Evolutionary conservation across 2,113 vertebrate species (phyloP), one percentile per base, ranked within the genome.

Genomic region (Penelope pileata): DNA sequence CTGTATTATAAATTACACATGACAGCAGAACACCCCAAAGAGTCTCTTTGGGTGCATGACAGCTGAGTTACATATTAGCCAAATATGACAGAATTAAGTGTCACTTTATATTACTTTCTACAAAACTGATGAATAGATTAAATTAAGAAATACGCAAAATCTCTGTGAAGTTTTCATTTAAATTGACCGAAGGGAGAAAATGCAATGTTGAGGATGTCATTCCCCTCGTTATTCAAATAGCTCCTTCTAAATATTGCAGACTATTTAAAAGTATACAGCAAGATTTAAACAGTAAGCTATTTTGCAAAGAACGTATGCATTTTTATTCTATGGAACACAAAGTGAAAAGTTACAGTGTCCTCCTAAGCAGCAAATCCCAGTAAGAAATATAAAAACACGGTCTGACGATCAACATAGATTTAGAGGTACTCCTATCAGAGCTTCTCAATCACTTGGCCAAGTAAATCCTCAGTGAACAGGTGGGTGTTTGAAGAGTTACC

Each of bases 21-120:
- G 83, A 96, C 54, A 84, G 72, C 48, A 86, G 54, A 92, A 40
- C 72, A 86, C 66, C 70, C 73, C 38, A 38, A 88, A 93, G 6
- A 95, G 74, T 90, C 27, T 88, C 76, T 50, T 29, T 94, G 88
- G 63, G 56, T 93, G 13, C 40, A 58, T 69, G 60, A 69, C 64
- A 95, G 63, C 59, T 75, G 77, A 90, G 27, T 88, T 86, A 88
- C 17, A 22, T 85, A 86, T 93, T 59, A 93, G 81, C 19, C 63
- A 95, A 80, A 88, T 88, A 81, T 40, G 85, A 96, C 5, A 53
- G 62, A 91, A 97, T 96, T 91, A 96, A 88, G n/a, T 86, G 69
- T 93, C 67, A 91, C 48, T 95, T 95, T 42, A 40, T 17, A 94
- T 85, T 93, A 91, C 51, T 72, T 94, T 47, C 75, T 84, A 92